phyloP scores from a whole-genome alignment of 2,113 vertebrate species.

The human region DNA sequence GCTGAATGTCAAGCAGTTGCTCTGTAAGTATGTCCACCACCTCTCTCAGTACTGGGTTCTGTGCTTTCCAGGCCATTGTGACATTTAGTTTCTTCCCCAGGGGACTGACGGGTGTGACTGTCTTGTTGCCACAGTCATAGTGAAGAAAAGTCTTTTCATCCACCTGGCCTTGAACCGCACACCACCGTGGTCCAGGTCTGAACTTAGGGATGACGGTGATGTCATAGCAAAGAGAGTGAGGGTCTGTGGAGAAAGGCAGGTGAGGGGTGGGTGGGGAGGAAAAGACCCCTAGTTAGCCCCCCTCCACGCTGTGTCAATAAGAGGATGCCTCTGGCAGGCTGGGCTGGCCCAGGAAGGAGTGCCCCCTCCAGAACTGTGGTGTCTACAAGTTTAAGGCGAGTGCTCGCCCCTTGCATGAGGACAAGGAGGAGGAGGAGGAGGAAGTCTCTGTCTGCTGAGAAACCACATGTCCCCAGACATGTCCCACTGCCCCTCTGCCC shows the following conservation, averaged over 20 bases:
- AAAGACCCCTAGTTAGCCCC: fast-evolving
- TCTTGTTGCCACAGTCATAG: background rate
- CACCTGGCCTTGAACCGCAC: background rate
- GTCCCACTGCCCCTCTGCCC: too few species aligned
- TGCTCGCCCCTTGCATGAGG: background rate
- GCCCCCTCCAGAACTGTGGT: fast-evolving
- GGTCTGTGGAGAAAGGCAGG: background rate
- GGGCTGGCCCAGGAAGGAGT: background rate
- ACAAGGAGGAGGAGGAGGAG: background rate
- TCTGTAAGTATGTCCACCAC: background rate
- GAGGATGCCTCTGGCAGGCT: background rate
- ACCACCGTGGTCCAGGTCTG: background rate
- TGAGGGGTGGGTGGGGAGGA: too few species aligned
- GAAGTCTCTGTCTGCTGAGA: background rate
- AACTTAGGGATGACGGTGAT: fast-evolving
- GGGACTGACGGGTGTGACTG: background rate
- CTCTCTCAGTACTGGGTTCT: fast-evolving
- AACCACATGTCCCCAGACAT: too few species aligned
- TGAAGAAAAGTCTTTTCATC: background rate
- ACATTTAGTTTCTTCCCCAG: background rate
- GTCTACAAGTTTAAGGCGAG: background rate
- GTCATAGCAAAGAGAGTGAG: background rate
- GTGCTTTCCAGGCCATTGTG: background rate
- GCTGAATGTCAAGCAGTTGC: background rate
- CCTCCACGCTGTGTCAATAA: background rate